Evolutionary conservation across 1,140 invertebrate genomes (phyloP), one percentile per base, ranked within the genome.

Genomic region (Monomorium pharaonis): DNA sequence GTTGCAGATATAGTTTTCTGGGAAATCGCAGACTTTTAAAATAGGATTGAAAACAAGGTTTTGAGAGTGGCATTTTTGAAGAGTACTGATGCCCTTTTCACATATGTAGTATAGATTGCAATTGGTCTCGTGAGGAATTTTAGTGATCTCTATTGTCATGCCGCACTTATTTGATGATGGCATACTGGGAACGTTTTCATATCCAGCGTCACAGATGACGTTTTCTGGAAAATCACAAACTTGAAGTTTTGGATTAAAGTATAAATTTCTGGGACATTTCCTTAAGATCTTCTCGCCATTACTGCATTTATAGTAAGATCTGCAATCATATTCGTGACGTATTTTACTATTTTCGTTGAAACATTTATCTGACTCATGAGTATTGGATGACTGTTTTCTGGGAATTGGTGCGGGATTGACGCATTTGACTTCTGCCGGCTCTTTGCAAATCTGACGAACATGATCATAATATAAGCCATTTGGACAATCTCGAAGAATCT

Each of bases 91-190:
- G 0, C 95, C 96, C 51, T 96, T 93, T 10, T 91, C 90, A 74
- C 96, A 96, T 76, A 95, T 93, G 91, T 94, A 96, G 92, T 95
- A 97, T 70, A 94, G 91, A 3, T 89, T 86, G 85, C 96, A 96
- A 69, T 96, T 90, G 0, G 77, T 86, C 30, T 94, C 94, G 63
- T 96, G 94, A 0, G 89, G 95, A 27, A 95, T 70, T 16, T 33
- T 21, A 0, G 6, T 24, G 1, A 33, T 54, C 30, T 54, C 54
- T 7, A 14, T 44, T 0, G 14, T 47, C 10, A 14, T 18, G 14
- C 0, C 0, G 1, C 63, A 67, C 6, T 67, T 67, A 14, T 12
- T 47, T 47, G 30, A 1, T 33, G 21, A 16, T n/a, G 37, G 2
- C 4, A 14, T 6, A 42, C 0, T 47, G 3, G 42, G 37, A 16